These are phyloP conservation scores for Tetragonisca angustula DNA, from an alignment of 2,888 invertebrate genomes.

Conservation along the genomic window DNA sequence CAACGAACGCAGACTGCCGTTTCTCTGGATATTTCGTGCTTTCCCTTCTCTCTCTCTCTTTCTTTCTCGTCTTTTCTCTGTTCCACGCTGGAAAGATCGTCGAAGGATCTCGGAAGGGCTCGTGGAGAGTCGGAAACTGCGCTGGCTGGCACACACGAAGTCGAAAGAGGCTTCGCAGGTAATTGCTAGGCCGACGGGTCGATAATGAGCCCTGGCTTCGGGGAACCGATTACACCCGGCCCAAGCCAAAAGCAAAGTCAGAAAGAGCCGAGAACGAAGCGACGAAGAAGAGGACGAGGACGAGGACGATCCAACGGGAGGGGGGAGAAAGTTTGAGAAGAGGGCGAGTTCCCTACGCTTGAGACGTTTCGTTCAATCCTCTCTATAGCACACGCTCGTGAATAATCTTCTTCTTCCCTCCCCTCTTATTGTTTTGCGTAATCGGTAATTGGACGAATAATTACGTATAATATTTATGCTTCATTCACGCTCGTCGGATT, in stretches of 20 bases:
- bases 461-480: too few species aligned
- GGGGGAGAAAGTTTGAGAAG: slow-evolving; percentile 48
- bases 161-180: slow-evolving; percentile 82
- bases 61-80: slow-evolving; percentile 19
- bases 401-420: slow-evolving; percentile 39
- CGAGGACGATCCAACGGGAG: slow-evolving; percentile 46
- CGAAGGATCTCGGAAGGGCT: slow-evolving; percentile 68
- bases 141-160: slow-evolving; percentile 80
- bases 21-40: slow-evolving; percentile 45
- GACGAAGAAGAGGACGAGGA: slow-evolving; percentile 42
- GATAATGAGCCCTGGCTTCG: slow-evolving; percentile 84
- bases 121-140: slow-evolving; percentile 75
- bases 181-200: slow-evolving; percentile 84
- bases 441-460: slow-evolving; percentile 10
- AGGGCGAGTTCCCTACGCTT: slow-evolving; percentile 36
- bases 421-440: slow-evolving; percentile 14
- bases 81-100: slow-evolving; percentile 53
- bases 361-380: slow-evolving; percentile 34
- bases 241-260: slow-evolving; percentile 80
- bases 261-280: slow-evolving; percentile 57
- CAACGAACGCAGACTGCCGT: slow-evolving; percentile 35
- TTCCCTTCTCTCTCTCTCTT: slow-evolving; percentile 5
- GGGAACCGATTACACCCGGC: slow-evolving; percentile 84
- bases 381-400: slow-evolving; percentile 28
- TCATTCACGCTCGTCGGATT: too few species aligned